These are phyloP conservation scores for Cylloceria caligata DNA, from an alignment of 2,888 invertebrate species.

Conservation along the genomic window DNA sequence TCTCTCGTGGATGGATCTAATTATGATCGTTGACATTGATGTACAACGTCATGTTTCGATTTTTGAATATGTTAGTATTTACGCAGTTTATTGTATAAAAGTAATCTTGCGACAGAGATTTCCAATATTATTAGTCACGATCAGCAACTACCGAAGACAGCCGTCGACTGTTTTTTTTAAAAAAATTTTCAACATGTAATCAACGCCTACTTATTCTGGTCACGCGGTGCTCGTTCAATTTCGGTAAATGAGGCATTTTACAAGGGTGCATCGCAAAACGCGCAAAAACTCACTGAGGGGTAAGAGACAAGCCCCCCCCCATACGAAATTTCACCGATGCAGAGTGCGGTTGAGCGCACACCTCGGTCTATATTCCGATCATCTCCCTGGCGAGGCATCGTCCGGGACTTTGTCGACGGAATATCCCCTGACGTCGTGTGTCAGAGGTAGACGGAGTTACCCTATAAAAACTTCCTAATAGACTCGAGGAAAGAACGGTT, in stretches of 20 bases:
- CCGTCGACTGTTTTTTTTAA: constrained; percentile 15
- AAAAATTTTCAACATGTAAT: no score
- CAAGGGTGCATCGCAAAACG: constrained; percentile 46
- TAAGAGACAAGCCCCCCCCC: constrained; percentile 20
- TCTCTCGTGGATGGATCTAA: background rate
- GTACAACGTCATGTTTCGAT: background rate
- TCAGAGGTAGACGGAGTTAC: constrained; percentile 52
- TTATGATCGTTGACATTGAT: background rate
- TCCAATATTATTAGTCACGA: background rate
- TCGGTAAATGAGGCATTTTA: constrained; percentile 46
- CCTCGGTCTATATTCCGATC: constrained; percentile 38
- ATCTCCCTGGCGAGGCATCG: constrained; percentile 30
- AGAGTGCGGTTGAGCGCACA: constrained; percentile 42
- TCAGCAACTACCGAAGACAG: background rate
- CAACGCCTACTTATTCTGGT: constrained; percentile 47
- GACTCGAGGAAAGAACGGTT: constrained; percentile 67
- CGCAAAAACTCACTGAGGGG: constrained; percentile 36
- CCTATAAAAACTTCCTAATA: constrained; percentile 68
- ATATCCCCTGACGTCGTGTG: constrained; percentile 14
- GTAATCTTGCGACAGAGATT: background rate
- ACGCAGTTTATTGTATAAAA: background rate
- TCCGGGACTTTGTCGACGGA: constrained; percentile 27
- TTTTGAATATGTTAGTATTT: constrained; percentile 1
- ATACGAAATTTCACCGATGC: constrained; percentile 48
- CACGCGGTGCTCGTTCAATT: constrained; percentile 63